Conservation (phyloP, 2,888 invertebrate species). For the Hedya salicella region DNA sequence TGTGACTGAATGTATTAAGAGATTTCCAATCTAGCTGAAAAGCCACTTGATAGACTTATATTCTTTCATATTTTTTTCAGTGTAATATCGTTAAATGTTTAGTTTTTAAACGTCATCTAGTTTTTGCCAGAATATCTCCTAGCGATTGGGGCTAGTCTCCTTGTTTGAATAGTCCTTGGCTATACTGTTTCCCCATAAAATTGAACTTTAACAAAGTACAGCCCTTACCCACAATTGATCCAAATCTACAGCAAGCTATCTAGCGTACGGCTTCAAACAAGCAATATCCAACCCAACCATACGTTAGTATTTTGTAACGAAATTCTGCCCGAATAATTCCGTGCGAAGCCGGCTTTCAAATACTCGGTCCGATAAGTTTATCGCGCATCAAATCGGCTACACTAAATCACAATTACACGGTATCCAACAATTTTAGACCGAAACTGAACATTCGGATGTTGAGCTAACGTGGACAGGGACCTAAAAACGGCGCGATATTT, state of each 20-base stretch:
- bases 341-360: conserved; percentile 51
- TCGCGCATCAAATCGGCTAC: conserved; percentile 72
- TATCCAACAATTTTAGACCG: conserved; percentile 73
- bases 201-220: no score
- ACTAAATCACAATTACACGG: conserved; percentile 80
- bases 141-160: no score
- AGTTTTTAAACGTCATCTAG: no score
- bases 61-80: no score
- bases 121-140: no score
- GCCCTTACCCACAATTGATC: neutral
- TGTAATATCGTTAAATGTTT: no score
- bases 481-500: conserved; percentile 42
- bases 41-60: no score
- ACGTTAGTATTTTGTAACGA: conserved; percentile 44
- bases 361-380: conserved; percentile 70
- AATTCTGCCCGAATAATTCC: conserved; percentile 47
- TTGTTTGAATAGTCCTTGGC: no score
- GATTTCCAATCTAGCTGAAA: no score
- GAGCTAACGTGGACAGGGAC: conserved; percentile 62
- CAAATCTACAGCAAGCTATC: neutral
- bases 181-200: neutral
- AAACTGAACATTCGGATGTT: conserved; percentile 71
- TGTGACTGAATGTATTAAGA: no score
- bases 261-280: conserved; percentile 5
- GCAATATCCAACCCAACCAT: conserved; percentile 11